Conservation (phyloP, 2,888 invertebrate genomes). For the Pammene fasciana region DNA sequence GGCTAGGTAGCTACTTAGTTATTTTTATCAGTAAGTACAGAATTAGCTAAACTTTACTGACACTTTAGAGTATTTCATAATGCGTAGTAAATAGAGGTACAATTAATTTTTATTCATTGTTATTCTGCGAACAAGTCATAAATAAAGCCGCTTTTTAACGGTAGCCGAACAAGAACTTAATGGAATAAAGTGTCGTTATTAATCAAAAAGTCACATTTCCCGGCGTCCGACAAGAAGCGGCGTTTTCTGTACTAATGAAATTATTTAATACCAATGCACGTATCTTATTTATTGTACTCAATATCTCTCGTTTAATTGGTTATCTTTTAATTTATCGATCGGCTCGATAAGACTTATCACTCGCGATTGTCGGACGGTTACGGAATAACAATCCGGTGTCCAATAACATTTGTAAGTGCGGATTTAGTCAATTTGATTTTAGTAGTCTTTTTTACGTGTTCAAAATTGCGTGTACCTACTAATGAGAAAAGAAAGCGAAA, state of each 20-base stretch:
- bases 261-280: conserved; percentile 54
- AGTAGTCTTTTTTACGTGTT: background rate
- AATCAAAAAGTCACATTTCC: conserved; percentile 54
- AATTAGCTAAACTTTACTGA: background rate
- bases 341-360: conserved; percentile 48
- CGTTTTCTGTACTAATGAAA: conserved; percentile 52
- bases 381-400: conserved; percentile 20
- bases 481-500: too few species aligned
- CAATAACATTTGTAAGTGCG: conserved; percentile 7
- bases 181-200: conserved; percentile 50
- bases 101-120: conserved; percentile 35
- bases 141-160: conserved; percentile 47
- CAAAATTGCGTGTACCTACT: background rate
- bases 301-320: conserved; percentile 62
- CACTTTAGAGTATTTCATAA: background rate
- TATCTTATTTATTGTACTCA: conserved; percentile 57
- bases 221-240: conserved; percentile 47
- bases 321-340: conserved; percentile 57
- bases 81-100: conserved; percentile 13
- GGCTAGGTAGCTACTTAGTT: too few species aligned
- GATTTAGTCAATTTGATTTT: conserved; percentile 13
- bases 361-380: conserved; percentile 21
- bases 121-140: conserved; percentile 37
- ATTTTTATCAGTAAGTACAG: background rate
- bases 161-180: conserved; percentile 43